Evolutionary conservation across 2,888 invertebrate genomes (phyloP), one percentile per base, ranked within the genome.

Genomic region (Poecilobothrus nobilitatus): DNA sequence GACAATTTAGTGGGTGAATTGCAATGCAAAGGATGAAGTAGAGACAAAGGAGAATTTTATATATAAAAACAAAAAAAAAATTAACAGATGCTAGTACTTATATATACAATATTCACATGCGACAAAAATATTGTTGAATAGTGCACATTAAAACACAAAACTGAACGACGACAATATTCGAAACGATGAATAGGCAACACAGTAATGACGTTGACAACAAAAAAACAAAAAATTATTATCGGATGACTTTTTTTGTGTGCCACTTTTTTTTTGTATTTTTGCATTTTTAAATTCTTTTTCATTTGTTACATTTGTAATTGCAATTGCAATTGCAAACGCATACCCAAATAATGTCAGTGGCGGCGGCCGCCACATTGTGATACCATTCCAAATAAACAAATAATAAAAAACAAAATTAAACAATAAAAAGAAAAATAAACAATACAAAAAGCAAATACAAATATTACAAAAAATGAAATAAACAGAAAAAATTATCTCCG

Each of bases 291-390:
- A 10, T 44, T 44, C 12, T 44, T 44, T 44, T 44, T 44, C 12
- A 9, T 44, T 44, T 44, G 6, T 15, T 44, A 44, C 44, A 44
- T 15, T 44, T 44, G 44, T 12, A 44, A 44, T 44, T 44, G 44
- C 44, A 15, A 44, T 44, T 44, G 44, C 44, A 44, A 44, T 44
- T 44, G 44, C 44, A 44, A n/a, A 44, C 44, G 44, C 44, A 44
- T 44, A 44, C 12, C 44, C 44, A 44, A 44, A 44, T 44, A 44
- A 44, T 44, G 44, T 44, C 44, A 44, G 44, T 44, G 44, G 12
- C 44, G 44, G 44, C 44, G 44, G 44, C 44, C 44, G 44, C 44
- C 44, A 44, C 44, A 44, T 44, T 44, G 44, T 44, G 44, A 44
- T 44, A 44, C 44, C 44, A 44, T 44, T 44, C 44, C 44, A 44